Conservation (phyloP, 2,797 vertebrate genomes). For the Danio kyathit region DNA sequence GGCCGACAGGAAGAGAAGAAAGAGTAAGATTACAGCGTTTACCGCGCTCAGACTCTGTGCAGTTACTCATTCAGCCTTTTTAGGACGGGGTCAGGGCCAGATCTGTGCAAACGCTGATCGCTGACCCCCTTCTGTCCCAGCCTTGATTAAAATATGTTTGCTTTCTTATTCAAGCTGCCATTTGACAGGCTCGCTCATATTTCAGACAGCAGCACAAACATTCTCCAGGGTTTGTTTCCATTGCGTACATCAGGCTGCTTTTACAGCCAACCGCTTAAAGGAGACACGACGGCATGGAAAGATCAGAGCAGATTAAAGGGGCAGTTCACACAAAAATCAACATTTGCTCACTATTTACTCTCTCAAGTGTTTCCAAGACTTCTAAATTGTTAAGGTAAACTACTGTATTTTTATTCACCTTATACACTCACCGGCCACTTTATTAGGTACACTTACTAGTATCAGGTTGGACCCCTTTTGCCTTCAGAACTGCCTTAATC, state of each 20-base stretch:
- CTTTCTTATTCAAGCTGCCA: conserved; percentile 78
- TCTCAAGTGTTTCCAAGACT: no score
- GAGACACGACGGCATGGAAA: conserved; percentile 54
- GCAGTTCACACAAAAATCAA: no score
- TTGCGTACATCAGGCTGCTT: conserved; percentile 75
- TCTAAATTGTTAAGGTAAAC: no score
- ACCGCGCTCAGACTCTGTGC: conserved; percentile 83
- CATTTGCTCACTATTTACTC: no score
- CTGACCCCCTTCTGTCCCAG: conserved; percentile 75
- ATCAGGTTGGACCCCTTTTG: no score
- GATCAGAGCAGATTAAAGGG: background rate
- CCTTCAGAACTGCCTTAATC: no score
- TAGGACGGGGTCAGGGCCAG: conserved; percentile 62
- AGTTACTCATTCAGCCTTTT: conserved; percentile 76
- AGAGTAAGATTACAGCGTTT: conserved; percentile 87
- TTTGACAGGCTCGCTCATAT: conserved; percentile 83
- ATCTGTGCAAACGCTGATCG: conserved; percentile 69
- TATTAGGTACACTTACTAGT: no score
- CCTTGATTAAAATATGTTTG: conserved; percentile 79
- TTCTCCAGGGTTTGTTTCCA: conserved; percentile 75
- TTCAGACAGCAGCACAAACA: conserved; percentile 82
- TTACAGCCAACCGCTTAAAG: conserved; percentile 74
- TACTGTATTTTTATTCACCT: no score
- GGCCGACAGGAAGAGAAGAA: conserved; percentile 88
- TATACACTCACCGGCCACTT: no score